phyloP scores from a whole-genome alignment of 2,113 vertebrate genomes.

The Edolisoma coerulescens region DNA sequence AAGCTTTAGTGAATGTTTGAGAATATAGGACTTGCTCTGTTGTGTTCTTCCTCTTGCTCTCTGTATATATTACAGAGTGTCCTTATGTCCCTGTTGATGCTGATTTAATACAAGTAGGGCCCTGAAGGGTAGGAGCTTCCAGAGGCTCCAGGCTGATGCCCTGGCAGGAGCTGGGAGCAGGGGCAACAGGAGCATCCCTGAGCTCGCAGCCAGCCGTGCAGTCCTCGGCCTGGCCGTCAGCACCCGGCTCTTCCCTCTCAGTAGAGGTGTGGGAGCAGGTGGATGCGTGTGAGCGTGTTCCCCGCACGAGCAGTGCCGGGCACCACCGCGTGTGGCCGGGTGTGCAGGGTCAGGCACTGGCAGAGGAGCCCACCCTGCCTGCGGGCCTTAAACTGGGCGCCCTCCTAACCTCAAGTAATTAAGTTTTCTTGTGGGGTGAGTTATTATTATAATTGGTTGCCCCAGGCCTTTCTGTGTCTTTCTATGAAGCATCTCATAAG shows the following conservation, averaged over 20 bases:
- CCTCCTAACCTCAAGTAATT: slow-evolving; percentile 41
- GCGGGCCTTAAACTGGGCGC: fast-evolving
- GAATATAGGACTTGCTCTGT: neutral
- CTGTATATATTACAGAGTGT: neutral
- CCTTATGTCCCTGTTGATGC: neutral
- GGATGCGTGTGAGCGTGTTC: fast-evolving
- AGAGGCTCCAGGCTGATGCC: neutral
- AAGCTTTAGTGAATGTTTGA: neutral
- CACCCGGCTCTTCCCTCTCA: neutral
- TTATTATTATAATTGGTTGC: slow-evolving; percentile 3
- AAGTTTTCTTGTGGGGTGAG: slow-evolving; percentile 18
- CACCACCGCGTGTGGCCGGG: fast-evolving
- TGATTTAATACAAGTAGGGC: neutral
- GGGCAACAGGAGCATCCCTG: fast-evolving
- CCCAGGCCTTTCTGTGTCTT: neutral
- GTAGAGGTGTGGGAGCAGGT: neutral
- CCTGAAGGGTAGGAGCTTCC: neutral
- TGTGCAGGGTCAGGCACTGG: neutral
- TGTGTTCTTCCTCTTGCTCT: neutral
- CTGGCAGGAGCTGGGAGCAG: neutral
- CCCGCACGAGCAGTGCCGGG: fast-evolving
- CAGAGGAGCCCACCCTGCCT: neutral
- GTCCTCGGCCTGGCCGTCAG: fast-evolving
- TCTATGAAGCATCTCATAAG: neutral
- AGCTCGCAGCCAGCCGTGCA: fast-evolving